Evolutionary conservation across 2,888 invertebrate genomes (phyloP).

Genomic region (Synanthedon andrenaeformis): DNA sequence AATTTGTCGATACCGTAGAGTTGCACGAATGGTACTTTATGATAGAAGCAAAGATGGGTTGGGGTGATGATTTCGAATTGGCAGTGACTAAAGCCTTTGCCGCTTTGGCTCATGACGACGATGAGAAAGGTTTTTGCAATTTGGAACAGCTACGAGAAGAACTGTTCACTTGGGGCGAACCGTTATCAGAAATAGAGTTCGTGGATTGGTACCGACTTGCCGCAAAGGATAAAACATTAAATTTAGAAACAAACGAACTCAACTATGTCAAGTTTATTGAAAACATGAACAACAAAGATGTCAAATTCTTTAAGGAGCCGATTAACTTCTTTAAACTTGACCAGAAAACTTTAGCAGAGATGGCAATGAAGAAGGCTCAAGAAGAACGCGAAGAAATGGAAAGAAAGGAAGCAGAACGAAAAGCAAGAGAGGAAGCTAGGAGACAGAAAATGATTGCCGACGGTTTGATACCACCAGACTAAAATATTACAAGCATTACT

Average conservation of each 20-base stretch:
- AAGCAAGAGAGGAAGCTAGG: conserved; percentile 43
- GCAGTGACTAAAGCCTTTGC: conserved; percentile 43
- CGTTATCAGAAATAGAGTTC: conserved; percentile 45
- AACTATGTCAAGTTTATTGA: conserved; percentile 50
- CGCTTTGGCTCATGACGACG: conserved; percentile 49
- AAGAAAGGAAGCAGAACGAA: conserved; percentile 39
- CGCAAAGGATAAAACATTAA: conserved; percentile 42
- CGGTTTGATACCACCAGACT: conserved; percentile 33
- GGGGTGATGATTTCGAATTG: conserved; percentile 53
- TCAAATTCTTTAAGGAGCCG: conserved; percentile 43
- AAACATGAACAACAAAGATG: conserved; percentile 51
- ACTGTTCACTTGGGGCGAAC: conserved; percentile 51
- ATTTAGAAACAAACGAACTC: conserved; percentile 33
- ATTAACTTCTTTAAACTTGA: conserved; percentile 59
- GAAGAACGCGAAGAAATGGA: conserved; percentile 44
- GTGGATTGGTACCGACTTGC: conserved; percentile 43
- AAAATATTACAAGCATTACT: not conserved
- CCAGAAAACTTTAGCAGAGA: conserved; percentile 51
- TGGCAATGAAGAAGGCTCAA: conserved; percentile 49
- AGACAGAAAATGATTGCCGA: conserved; percentile 48
- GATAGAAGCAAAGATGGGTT: conserved; percentile 55
- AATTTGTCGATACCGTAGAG: conserved; percentile 50
- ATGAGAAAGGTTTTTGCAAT: conserved; percentile 38
- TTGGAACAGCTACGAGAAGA: conserved; percentile 41
- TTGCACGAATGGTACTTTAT: conserved; percentile 50